These are phyloP conservation scores for Sebastes aleutianus DNA, from an alignment of 2,797 vertebrate species.

Conservation along the genomic window DNA sequence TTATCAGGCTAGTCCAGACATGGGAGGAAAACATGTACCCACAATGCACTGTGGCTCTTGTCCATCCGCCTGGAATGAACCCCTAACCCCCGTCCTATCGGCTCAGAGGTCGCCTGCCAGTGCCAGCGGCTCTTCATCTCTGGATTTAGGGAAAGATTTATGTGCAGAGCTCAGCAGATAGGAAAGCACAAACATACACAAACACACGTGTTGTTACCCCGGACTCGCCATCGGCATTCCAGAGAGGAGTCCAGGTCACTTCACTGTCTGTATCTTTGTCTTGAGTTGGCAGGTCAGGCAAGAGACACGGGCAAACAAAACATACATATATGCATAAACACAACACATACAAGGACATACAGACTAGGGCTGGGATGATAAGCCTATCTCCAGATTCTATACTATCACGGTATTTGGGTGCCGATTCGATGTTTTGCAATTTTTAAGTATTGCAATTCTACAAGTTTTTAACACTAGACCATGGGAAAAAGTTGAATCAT, in stretches of 20 bases:
- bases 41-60: constrained; percentile 57
- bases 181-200: not conserved
- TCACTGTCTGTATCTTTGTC: not conserved
- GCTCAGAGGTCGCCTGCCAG: constrained; percentile 52
- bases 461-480: too few species aligned
- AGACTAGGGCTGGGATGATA: too few species aligned
- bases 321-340: not conserved
- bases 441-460: too few species aligned
- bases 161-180: not conserved
- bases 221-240: not conserved
- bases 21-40: constrained; percentile 51
- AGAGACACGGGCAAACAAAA: not conserved
- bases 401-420: too few species aligned
- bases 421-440: too few species aligned
- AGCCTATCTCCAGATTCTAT: too few species aligned
- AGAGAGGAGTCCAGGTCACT: constrained; percentile 21
- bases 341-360: not conserved
- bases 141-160: constrained; percentile 30
- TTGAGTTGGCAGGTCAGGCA: not conserved
- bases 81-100: constrained; percentile 58
- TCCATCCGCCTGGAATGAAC: constrained; percentile 51
- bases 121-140: constrained; percentile 42
- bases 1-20: constrained; percentile 77
- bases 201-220: not conserved
- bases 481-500: too few species aligned